Percentiles rank a stretch among this genome's conserved stretches.
Conservation (phyloP, 2,797 vertebrate species). For the Bryconaethiops microstoma region DNA sequence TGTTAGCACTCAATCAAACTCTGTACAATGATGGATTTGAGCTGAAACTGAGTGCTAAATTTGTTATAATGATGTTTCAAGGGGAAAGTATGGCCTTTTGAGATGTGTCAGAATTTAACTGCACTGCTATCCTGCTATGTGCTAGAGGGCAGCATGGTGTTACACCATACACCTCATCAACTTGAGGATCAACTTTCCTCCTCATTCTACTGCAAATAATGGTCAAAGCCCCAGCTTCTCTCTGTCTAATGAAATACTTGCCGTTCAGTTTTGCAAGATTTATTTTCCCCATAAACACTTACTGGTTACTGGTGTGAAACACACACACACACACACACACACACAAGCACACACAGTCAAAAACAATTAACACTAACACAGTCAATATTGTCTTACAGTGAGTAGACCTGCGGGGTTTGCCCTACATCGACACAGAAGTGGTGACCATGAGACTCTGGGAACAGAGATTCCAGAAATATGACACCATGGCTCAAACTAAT, state of each 20-base stretch:
- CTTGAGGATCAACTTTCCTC: background rate
- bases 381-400: background rate
- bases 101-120: conserved; percentile 5
- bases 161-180: conserved; percentile 28
- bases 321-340: background rate
- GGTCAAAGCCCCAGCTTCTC: conserved; percentile 13
- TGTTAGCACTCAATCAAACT: background rate
- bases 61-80: conserved; percentile 18
- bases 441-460: background rate
- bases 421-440: conserved; percentile 23
- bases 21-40: background rate
- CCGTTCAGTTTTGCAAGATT: background rate
- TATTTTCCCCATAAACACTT: background rate
- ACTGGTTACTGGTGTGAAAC: background rate
- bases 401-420: background rate
- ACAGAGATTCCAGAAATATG: conserved; percentile 38
- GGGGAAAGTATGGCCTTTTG: background rate
- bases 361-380: background rate
- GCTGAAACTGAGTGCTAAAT: background rate
- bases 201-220: background rate
- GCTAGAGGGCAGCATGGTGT: conserved; percentile 62
- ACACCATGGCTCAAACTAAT: conserved; percentile 50
- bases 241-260: background rate
- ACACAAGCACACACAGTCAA: background rate
- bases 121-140: conserved; percentile 38